Base-by-base conservation (phyloP, 2,888 invertebrate genomes). In the Myopa testacea region DNA sequence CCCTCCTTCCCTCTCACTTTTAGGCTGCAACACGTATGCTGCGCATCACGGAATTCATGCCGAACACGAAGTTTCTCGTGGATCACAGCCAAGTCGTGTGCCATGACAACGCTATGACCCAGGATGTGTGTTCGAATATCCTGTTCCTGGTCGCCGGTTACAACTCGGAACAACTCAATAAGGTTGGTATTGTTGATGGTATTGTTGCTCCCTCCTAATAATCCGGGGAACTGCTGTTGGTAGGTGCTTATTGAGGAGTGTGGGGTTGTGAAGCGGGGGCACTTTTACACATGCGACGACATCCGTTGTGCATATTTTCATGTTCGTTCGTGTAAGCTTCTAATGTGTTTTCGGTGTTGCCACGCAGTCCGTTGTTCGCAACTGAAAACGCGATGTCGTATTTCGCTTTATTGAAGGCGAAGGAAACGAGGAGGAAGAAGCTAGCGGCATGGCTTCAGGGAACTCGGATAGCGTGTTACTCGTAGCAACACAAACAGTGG, bases 91-190 rank as follows among this genome's bases (percentile, higher is more conserved):
- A 89, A 82, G 85, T 87, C 45, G 85, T 91, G 12, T 92, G 92
- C 83, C 89, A 89, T 74, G 90, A 91, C 83, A 89, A 89, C 79
- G 89, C 90, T 55, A 89, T 90, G 80, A 90, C 90, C 12, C 91
- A 91, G 83, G 86, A 88, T 67, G 84, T 93, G 34, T 94, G 94
- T 84, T 89, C 91, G 74, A 91, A 92, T 82, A 86, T 92, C 55
- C 87, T 93, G 55, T 93, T 93, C 85, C 85, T 93, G 72, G 88
- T 93, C 3, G 91, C 91, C 62, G 94, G 94, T 69, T 91, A 90
- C 80, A 92, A 92, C 88, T 88, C 90, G 6, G 87, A 90, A 65
- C 91, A 92, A 84, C 86, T 93, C 79, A 93, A 93, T 87, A 89
- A 88, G 86, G 93, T 93, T 87, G 80, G 83, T 81, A 16, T 3